Percentiles rank a stretch among this genome's conserved stretches.
phyloP scores from a whole-genome alignment of 2,113 vertebrate genomes.

The Pterocles orientalis region DNA sequence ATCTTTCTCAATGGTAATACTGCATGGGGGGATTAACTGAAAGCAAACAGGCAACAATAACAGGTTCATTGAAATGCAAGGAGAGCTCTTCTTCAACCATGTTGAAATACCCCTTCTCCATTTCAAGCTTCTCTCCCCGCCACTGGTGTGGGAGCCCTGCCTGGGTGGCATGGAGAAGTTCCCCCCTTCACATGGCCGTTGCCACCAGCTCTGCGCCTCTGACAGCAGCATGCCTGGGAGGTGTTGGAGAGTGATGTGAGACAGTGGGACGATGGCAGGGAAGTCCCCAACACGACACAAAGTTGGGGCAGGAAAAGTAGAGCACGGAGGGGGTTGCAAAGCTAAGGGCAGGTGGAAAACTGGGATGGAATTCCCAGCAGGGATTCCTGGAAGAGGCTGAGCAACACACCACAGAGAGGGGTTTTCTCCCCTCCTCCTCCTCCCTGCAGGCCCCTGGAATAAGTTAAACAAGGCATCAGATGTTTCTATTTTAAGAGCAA shows the following conservation, averaged over 20 bases:
- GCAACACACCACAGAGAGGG: not conserved
- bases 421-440: slow-evolving; percentile 10
- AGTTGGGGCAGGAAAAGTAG: not conserved
- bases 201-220: not conserved
- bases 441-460: not conserved
- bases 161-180: accelerated
- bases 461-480: slow-evolving; percentile 42
- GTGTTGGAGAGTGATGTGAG: not conserved
- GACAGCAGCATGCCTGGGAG: accelerated
- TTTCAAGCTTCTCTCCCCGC: accelerated
- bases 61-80: slow-evolving; percentile 16
- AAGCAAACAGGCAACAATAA: not conserved
- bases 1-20: not conserved
- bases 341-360: not conserved
- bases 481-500: slow-evolving; percentile 54
- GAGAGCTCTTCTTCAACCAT: not conserved
- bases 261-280: not conserved
- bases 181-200: accelerated
- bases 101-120: not conserved
- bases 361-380: not conserved
- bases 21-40: not conserved
- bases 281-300: not conserved
- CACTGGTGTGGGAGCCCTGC: not conserved
- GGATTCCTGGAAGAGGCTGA: not conserved
- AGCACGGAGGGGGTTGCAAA: not conserved